phyloP scores from a whole-genome alignment of 2,113 vertebrate genomes.

The Brachyistius frenatus region DNA sequence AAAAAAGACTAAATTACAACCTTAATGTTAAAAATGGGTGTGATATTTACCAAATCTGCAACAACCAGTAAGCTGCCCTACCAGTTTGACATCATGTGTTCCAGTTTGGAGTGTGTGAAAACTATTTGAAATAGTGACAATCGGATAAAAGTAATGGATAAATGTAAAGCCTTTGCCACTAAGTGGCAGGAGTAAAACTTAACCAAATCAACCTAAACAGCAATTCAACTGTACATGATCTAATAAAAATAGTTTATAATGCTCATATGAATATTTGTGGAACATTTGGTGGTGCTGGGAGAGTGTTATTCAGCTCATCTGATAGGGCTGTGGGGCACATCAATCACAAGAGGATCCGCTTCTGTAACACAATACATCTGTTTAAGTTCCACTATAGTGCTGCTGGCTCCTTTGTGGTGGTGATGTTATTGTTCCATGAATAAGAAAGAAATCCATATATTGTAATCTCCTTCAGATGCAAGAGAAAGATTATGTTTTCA shows the following conservation, averaged over 20 bases:
- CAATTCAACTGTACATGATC: too few relatives aligned
- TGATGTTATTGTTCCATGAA: neutral
- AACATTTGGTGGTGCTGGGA: neutral
- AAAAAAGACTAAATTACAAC: neutral
- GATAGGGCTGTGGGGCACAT: neutral
- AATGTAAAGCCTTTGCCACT: too few relatives aligned
- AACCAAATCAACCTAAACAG: too few relatives aligned
- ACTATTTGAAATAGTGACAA: too few relatives aligned
- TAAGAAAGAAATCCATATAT: neutral
- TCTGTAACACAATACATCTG: neutral
- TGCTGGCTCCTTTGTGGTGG: neutral
- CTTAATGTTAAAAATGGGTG: neutral
- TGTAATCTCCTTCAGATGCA: slow-evolving; percentile 6
- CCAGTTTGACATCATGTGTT: too few relatives aligned
- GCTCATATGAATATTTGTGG: neutral
- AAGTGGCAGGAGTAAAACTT: too few relatives aligned
- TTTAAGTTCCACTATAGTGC: neutral
- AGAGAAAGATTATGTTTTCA: slow-evolving; percentile 14
- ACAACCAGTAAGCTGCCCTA: neutral
- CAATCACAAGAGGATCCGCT: slow-evolving; percentile 2
- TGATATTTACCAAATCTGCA: neutral
- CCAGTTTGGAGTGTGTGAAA: too few relatives aligned
- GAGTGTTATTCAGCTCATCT: neutral
- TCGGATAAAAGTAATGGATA: too few relatives aligned
- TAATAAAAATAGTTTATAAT: too few relatives aligned